phyloP scores from a whole-genome alignment of 2,888 invertebrate species.

The Sericinus montela region DNA sequence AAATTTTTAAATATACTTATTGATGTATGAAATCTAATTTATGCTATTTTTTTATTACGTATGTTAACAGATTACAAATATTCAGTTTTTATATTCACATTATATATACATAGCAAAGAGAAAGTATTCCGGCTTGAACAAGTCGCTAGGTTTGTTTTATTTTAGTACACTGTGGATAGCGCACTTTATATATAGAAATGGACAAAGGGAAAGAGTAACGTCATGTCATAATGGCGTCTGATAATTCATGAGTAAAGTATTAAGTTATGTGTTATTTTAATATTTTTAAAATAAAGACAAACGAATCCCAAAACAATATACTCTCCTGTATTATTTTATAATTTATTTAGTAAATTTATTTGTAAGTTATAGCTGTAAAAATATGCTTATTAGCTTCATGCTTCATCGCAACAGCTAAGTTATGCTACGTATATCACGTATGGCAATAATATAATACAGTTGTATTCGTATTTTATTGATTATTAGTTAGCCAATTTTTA shows the following conservation, averaged over 20 bases:
- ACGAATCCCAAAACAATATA: constrained; percentile 31
- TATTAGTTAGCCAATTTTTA: constrained; percentile 66
- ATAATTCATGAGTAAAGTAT: constrained; percentile 3
- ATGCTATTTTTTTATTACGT: background rate
- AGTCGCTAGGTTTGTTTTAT: background rate
- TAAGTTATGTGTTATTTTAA: constrained; percentile 3
- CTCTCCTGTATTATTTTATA: constrained; percentile 49
- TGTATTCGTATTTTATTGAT: constrained; percentile 55
- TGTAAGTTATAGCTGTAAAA: constrained; percentile 67
- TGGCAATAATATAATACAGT: constrained; percentile 57
- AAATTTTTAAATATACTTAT: background rate
- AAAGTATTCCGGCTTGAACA: background rate
- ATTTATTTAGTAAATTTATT: constrained; percentile 51
- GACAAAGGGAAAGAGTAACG: background rate
- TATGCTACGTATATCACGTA: constrained; percentile 54
- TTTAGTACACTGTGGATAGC: constrained; percentile 53
- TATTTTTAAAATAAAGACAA: constrained; percentile 8
- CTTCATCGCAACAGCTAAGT: constrained; percentile 57
- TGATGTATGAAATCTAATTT: background rate
- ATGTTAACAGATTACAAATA: background rate
- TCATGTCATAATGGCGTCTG: constrained; percentile 4
- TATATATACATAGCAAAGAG: background rate
- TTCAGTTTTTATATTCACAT: background rate
- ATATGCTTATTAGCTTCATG: constrained; percentile 63
- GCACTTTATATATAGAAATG: constrained; percentile 41